Base-by-base conservation (phyloP, 2,797 vertebrate genomes). In the Gymnothorax reevesii region DNA sequence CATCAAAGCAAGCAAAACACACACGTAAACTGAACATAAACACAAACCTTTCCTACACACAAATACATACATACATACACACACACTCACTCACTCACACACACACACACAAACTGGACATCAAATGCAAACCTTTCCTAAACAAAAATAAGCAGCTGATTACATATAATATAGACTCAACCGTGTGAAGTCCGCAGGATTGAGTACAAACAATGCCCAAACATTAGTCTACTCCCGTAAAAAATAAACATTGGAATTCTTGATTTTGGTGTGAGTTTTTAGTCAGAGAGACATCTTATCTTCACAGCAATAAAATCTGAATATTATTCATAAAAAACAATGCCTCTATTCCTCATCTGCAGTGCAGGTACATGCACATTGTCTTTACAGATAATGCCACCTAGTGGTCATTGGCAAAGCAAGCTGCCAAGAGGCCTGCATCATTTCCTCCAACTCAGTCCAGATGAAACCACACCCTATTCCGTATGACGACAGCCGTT, bases 161-260 rank as follows among this genome's bases (percentile, higher is more conserved):
- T 86, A 89, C 89, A 66, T 89, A 90, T 91, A 88, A 91, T 90
- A 91, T 84, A 92, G 69, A 77, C 71, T 17, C 57, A 87, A 84
- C 15, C 52, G 49, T 88, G 82, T 22, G 79, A 49, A 49, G 62
- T 84, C 79, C 84, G 66, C 86, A 89, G 49, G 1, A 86, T 0
- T 7, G 12, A 25, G 54, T 54, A 12, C 33, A 54, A 77, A 55
- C 52, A 33, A 25, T 15, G 49, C 27, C 12, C n/a, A 13, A 52
- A 52, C 15, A 52, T 57, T 10, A 5, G 55, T 52, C 82, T 49
- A 10, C 15, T 42, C 27, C 4, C 25, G 15, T 75, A 88, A 33
- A 82, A 62, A 83, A 88, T 22, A 57, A 89, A 49, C 83, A 83
- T 52, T 2, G 8, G 77, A 71, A 85, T 88, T 87, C 83, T 84